phyloP scores from a whole-genome alignment of 1,140 invertebrate species.

The Acromyrmex heyeri region DNA sequence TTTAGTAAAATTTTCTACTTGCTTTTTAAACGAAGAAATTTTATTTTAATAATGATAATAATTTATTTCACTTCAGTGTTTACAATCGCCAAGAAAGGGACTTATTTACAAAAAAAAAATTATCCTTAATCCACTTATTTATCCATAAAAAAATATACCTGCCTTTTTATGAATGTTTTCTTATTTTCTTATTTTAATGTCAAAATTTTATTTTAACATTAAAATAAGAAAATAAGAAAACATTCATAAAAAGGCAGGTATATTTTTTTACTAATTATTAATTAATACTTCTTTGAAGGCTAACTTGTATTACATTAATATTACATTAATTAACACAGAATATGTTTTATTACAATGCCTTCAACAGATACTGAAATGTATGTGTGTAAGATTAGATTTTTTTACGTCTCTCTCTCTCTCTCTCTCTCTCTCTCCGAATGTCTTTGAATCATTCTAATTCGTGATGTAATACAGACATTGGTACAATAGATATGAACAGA shows the following conservation, averaged over 20 bases:
- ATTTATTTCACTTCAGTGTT: too few species aligned
- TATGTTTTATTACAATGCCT: not conserved
- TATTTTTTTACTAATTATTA: not conserved
- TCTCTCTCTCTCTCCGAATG: not conserved
- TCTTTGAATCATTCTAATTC: not conserved
- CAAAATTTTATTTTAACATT: not conserved
- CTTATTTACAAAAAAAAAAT: too few species aligned
- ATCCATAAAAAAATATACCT: too few species aligned
- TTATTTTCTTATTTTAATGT: too few species aligned
- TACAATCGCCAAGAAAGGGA: too few species aligned
- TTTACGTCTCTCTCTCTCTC: not conserved
- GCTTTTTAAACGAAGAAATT: not conserved
- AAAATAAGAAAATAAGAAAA: not conserved
- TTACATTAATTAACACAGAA: not conserved
- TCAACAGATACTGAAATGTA: not conserved
- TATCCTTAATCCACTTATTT: too few species aligned
- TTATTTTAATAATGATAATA: not conserved
- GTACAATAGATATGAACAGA: not conserved
- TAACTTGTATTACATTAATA: not conserved
- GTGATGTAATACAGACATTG: not conserved
- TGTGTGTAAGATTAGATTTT: not conserved
- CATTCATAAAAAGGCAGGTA: not conserved
- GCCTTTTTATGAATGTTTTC: too few species aligned
- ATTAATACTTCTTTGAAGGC: not conserved
- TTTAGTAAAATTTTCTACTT: slow-evolving; percentile 7